Percentiles rank a stretch among this genome's conserved stretches.
Conservation (phyloP, 2,113 vertebrate genomes). For the Paralichthys olivaceus region DNA sequence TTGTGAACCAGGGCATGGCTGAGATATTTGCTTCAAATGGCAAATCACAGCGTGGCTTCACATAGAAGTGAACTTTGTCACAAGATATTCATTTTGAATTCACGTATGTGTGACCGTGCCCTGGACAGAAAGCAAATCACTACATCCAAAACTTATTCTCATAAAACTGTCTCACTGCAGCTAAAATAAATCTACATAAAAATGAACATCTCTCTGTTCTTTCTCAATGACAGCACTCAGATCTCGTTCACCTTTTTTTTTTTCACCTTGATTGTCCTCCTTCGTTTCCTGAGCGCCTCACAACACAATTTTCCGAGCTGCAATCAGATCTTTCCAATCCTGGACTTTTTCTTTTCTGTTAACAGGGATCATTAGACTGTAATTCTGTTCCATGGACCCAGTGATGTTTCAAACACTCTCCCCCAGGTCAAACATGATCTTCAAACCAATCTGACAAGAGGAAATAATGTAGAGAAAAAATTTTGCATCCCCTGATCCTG, state of each 20-base stretch:
- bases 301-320: constrained; percentile 45
- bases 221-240: constrained; percentile 16
- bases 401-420: constrained; percentile 21
- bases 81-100: too few species aligned
- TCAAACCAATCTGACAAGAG: constrained; percentile 11
- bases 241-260: constrained; percentile 32
- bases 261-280: constrained; percentile 19
- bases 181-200: neutral
- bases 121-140: neutral
- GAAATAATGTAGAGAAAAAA: neutral
- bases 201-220: constrained; percentile 7
- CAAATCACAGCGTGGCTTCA: neutral
- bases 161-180: neutral
- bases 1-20: too few species aligned
- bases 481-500: too few species aligned
- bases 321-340: constrained; percentile 47
- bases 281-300: constrained; percentile 24
- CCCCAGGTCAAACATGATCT: neutral
- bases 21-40: too few species aligned
- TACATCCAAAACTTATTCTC: neutral
- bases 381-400: constrained; percentile 38
- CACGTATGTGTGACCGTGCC: too few species aligned
- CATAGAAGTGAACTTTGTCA: neutral
- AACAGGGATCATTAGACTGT: constrained; percentile 39
- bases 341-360: constrained; percentile 31